Percentiles rank a stretch among this genome's conserved stretches.
phyloP scores from a whole-genome alignment of 2,888 invertebrate species.

The Morpho helenor region DNA sequence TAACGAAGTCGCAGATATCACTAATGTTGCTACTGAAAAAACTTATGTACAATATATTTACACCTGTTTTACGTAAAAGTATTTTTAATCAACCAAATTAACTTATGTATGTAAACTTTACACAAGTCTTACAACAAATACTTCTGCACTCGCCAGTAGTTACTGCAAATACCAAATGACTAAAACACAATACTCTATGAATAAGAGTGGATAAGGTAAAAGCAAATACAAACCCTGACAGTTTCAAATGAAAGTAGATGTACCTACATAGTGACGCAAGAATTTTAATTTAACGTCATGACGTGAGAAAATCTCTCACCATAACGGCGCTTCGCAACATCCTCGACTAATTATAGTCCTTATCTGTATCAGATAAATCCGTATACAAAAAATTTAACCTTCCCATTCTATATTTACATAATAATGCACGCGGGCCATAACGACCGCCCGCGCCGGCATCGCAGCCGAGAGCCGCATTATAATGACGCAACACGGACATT shows the following conservation, averaged over 20 bases:
- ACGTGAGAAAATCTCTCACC: conserved; percentile 62
- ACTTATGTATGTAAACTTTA: too few relatives aligned
- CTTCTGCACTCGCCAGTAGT: too few relatives aligned
- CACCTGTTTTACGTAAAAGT: too few relatives aligned
- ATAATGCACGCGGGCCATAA: conserved; percentile 68
- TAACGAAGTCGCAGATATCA: too few relatives aligned
- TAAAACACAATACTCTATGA: too few relatives aligned
- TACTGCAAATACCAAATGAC: too few relatives aligned
- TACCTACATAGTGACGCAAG: conserved; percentile 6
- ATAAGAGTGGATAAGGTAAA: not conserved
- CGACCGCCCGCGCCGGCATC: conserved; percentile 44
- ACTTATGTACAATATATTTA: too few relatives aligned
- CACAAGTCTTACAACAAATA: too few relatives aligned
- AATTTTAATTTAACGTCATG: conserved; percentile 23
- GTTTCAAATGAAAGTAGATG: not conserved
- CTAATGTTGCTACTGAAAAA: too few relatives aligned
- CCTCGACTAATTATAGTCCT: conserved; percentile 66
- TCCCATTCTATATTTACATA: conserved; percentile 73
- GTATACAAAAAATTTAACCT: conserved; percentile 49
- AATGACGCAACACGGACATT: conserved; percentile 48
- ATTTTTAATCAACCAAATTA: too few relatives aligned
- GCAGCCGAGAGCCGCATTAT: conserved; percentile 54
- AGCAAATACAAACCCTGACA: not conserved
- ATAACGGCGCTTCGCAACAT: conserved; percentile 45
- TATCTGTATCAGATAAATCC: conserved; percentile 68